Evolutionary conservation across 2,113 vertebrate species (phyloP), one percentile per base, ranked within the genome.

Genomic region (Gnathonemus echidnorhynchus): DNA sequence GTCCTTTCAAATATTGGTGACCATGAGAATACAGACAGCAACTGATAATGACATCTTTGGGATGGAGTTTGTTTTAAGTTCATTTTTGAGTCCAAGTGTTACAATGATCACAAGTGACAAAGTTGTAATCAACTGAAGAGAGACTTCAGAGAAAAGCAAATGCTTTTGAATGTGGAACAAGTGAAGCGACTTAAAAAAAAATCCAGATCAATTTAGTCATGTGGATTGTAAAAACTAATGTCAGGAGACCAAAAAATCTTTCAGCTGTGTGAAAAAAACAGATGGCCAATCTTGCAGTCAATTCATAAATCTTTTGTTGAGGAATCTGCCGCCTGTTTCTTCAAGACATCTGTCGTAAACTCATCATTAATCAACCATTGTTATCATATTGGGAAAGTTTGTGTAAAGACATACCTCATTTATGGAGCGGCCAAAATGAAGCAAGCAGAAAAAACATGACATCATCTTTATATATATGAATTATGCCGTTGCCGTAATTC

Each of bases 211-310:
- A 91, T 93, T 92, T 91, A 88, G 53, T 46, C 19, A n/a, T 46
- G 56, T 27, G 42, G 90, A 91, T 89, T 77, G 87, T 92, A 90
- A 92, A 91, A 93, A 90, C 89, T 85, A 53, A 70, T 90, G 90
- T 84, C 86, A 80, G 48, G 91, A 90, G 91, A 91, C 90, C 62
- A 50, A 88, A 91, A 90, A 87, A 90, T 93, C 91, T 92, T 91
- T 92, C 84, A 92, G 87, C 90, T 74, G 89, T 50, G 86, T 88
- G 91, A 91, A 90, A 92, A 92, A 93, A 92, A 91, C 92, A 93
- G 91, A 93, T 91, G 92, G 90, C 85, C 74, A 90, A 87, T 91
- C 91, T 91, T 89, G 85, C 87, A 90, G 84, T 89, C 90, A 91
- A 91, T 89, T 92, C 91, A 93, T 93, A 92, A 93, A 93, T 92